Percentiles rank a stretch among this genome's conserved stretches.
These are phyloP conservation scores for Leptopilina boulardi DNA, from an alignment of 1,140 invertebrate species.

Conservation along the genomic window DNA sequence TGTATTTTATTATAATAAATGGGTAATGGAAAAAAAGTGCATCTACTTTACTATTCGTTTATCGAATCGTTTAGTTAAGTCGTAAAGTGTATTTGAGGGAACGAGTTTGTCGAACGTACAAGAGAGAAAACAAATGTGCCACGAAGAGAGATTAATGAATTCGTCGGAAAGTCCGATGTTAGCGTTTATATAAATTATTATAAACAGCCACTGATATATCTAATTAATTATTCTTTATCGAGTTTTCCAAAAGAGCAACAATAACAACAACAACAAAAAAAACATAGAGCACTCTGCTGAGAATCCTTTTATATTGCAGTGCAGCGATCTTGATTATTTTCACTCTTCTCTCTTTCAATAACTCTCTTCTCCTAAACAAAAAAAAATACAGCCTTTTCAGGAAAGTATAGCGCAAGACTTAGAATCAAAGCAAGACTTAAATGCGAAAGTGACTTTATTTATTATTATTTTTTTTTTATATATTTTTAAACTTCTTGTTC, in stretches of 20 bases:
- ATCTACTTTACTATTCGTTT: slow-evolving; percentile 48
- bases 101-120: slow-evolving; percentile 52
- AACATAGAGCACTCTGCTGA: slow-evolving; percentile 8
- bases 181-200: slow-evolving; percentile 25
- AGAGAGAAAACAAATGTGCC: slow-evolving; percentile 29
- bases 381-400: slow-evolving; percentile 35
- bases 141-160: slow-evolving; percentile 32
- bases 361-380: neutral
- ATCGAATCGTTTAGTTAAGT: slow-evolving; percentile 59
- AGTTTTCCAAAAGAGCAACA: neutral
- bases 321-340: slow-evolving; percentile 43
- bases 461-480: neutral
- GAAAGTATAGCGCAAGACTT: slow-evolving; percentile 38
- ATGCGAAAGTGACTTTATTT: neutral
- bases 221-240: neutral
- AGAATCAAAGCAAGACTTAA: slow-evolving; percentile 16
- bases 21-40: slow-evolving; percentile 48
- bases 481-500: neutral
- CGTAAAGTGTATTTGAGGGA: slow-evolving; percentile 35
- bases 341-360: neutral
- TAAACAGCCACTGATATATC: neutral
- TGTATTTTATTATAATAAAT: slow-evolving; percentile 73
- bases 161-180: slow-evolving; percentile 24
- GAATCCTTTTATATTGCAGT: slow-evolving; percentile 3
- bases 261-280: neutral